A percentile compares a stretch with the other conserved stretches of the same genome.
Conservation (phyloP, 2,888 invertebrate genomes). For the Beris chalybata region DNA sequence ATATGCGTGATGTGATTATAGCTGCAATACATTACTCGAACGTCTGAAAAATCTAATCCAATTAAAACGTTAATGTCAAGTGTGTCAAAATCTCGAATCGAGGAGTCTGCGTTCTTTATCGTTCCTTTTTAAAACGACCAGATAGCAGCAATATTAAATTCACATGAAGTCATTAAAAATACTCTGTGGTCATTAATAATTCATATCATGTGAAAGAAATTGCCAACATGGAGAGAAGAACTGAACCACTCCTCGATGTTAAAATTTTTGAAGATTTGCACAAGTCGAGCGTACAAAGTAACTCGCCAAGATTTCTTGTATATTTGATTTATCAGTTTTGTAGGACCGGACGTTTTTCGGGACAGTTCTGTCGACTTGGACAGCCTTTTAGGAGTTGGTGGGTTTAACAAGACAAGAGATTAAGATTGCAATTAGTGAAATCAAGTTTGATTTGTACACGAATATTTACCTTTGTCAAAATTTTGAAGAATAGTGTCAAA, state of each 20-base stretch:
- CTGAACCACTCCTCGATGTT: not conserved
- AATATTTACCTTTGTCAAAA: no score
- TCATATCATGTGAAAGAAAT: slow-evolving; percentile 31
- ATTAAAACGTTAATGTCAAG: slow-evolving; percentile 26
- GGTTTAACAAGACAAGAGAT: no score
- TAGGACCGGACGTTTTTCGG: no score
- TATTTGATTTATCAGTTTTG: no score
- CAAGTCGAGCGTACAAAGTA: not conserved
- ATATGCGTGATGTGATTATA: no score
- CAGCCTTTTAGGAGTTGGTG: no score
- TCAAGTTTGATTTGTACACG: no score
- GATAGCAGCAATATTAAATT: slow-evolving; percentile 9
- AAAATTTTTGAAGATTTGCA: not conserved
- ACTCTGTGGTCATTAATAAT: slow-evolving; percentile 31
- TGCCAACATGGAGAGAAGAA: slow-evolving; percentile 6
- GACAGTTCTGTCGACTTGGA: no score
- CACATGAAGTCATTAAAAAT: slow-evolving; percentile 35
- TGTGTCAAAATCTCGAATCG: slow-evolving; percentile 13
- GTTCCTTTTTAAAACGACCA: not conserved
- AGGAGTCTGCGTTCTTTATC: not conserved
- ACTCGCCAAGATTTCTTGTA: no score
- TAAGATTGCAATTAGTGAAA: no score
- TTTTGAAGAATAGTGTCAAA: no score
- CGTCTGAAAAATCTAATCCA: not conserved
- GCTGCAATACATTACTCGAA: no score